Percentiles rank a stretch among this genome's conserved stretches.
Evolutionary conservation across 2,797 vertebrate genomes (phyloP).

Genomic region (Spheniscus humboldti): DNA sequence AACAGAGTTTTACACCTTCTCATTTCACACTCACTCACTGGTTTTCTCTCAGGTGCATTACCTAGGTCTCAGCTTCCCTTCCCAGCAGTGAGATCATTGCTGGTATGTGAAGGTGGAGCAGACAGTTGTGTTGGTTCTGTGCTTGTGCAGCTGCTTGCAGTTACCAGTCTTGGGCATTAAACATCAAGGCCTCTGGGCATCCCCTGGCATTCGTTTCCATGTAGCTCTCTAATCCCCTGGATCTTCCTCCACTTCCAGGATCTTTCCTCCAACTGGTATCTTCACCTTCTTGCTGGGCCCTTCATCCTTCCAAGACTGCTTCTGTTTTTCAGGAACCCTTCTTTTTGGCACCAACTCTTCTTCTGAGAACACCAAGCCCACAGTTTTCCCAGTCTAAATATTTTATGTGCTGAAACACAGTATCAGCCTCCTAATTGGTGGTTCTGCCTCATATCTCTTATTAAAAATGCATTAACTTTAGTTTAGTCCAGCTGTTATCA

Average conservation of each 20-base stretch:
- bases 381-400: neutral
- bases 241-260: neutral
- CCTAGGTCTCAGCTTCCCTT: neutral
- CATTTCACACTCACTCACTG: neutral
- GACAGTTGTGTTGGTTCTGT: neutral
- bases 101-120: neutral
- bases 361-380: neutral
- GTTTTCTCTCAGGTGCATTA: neutral
- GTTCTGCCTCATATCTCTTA: neutral
- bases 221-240: neutral
- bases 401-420: neutral
- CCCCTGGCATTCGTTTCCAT: neutral
- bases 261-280: neutral
- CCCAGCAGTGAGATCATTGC: neutral
- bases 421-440: neutral
- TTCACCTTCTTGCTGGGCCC: neutral
- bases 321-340: neutral
- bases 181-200: neutral
- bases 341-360: neutral
- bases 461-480: neutral
- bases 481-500: neutral
- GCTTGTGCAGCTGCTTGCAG: neutral
- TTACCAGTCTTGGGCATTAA: neutral
- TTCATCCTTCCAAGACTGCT: neutral
- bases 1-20: neutral